Conservation (phyloP, 2,888 invertebrate genomes). For the Pandemis corylana region DNA sequence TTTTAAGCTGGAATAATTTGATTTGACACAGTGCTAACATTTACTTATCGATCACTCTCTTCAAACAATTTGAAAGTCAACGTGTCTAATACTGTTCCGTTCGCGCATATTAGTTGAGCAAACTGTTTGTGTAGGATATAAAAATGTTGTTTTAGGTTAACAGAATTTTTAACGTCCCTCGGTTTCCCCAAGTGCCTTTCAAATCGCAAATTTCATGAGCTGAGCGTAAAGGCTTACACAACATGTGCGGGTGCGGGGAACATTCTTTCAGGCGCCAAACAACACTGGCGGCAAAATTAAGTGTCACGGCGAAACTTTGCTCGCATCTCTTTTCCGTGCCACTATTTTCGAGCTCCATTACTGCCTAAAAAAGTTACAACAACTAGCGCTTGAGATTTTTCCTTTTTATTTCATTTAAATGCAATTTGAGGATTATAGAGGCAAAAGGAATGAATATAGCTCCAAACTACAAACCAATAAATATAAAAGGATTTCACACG, state of each 20-base stretch:
- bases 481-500: constrained; percentile 24
- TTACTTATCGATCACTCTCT: constrained; percentile 6
- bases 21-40: not conserved
- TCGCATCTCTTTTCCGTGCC: constrained; percentile 55
- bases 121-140: constrained; percentile 28
- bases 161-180: constrained; percentile 27
- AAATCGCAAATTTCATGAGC: constrained; percentile 23
- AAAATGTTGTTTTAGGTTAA: constrained; percentile 37
- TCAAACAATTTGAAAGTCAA: constrained; percentile 10
- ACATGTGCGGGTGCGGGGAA: constrained; percentile 28
- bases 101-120: constrained; percentile 22
- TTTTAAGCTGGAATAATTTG: constrained; percentile 5
- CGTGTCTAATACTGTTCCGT: constrained; percentile 11
- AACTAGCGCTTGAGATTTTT: constrained; percentile 52
- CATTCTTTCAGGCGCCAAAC: constrained; percentile 45
- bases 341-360: constrained; percentile 58
- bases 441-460: constrained; percentile 34
- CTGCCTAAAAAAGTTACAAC: constrained; percentile 57
- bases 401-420: constrained; percentile 61
- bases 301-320: constrained; percentile 59
- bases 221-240: constrained; percentile 17
- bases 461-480: constrained; percentile 30
- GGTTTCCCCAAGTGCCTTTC: constrained; percentile 15
- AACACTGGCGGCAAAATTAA: constrained; percentile 59
- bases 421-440: constrained; percentile 55